Evolutionary conservation across 2,113 vertebrate species (phyloP).

Genomic region (Fregetta grallaria): DNA sequence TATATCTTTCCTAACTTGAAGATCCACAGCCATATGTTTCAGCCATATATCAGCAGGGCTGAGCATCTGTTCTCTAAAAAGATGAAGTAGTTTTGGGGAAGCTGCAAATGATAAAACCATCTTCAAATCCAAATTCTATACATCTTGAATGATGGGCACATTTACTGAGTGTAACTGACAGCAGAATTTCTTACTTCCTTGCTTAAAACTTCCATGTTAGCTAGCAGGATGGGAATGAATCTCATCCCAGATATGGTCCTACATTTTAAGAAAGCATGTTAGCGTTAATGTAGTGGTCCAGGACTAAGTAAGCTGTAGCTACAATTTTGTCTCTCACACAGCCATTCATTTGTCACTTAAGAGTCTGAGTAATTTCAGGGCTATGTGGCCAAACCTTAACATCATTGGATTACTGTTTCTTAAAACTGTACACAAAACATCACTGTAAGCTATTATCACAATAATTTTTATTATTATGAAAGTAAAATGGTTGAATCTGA

Average conservation of each 20-base stretch:
- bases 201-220: not conserved
- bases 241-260: not conserved
- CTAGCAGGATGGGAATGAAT: not conserved
- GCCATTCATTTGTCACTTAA: not conserved
- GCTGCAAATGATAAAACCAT: conserved; percentile 36
- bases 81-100: conserved; percentile 9
- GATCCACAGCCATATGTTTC: conserved; percentile 45
- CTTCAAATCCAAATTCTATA: conserved; percentile 4
- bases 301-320: not conserved
- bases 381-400: not conserved
- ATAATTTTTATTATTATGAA: not conserved
- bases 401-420: not conserved
- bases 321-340: not conserved
- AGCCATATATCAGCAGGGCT: conserved; percentile 14
- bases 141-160: not conserved
- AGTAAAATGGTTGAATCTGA: not conserved
- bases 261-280: not conserved
- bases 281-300: not conserved
- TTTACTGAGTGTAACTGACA: not conserved
- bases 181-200: not conserved
- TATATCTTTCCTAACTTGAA: conserved; percentile 40
- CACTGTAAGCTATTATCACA: not conserved
- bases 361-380: not conserved
- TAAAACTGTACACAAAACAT: not conserved
- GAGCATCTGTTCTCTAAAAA: conserved; percentile 42